A percentile compares a stretch with the other conserved stretches of the same genome.
phyloP scores from a whole-genome alignment of 2,888 invertebrate genomes.

The Sialis lutaria region DNA sequence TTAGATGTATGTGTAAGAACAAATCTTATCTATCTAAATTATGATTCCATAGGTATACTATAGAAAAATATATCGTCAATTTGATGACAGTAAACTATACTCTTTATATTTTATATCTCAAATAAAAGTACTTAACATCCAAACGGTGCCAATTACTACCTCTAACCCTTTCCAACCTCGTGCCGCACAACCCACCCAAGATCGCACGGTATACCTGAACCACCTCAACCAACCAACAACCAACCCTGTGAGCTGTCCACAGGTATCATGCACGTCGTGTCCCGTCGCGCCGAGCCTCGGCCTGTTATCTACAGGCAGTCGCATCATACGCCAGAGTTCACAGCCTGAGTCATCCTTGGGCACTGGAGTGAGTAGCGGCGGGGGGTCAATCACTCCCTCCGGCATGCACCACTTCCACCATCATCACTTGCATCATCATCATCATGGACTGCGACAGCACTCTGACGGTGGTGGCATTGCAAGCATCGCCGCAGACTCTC shows the following conservation, averaged over 20 bases:
- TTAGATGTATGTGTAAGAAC: no score
- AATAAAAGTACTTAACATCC: no score
- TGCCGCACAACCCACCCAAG: no score
- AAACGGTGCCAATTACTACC: no score
- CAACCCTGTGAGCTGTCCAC: conserved; percentile 5
- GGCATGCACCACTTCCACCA: conserved; percentile 35
- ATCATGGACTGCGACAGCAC: conserved; percentile 67
- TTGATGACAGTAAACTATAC: no score
- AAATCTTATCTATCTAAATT: no score
- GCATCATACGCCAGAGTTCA: conserved; percentile 78
- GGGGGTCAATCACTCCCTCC: conserved; percentile 26
- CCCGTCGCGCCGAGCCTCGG: conserved; percentile 51
- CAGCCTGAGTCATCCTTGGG: conserved; percentile 61
- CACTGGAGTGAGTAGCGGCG: conserved; percentile 15
- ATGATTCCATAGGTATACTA: no score
- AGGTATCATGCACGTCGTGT: conserved; percentile 40
- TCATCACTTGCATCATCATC: conserved; percentile 25
- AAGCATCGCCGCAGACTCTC: conserved; percentile 88
- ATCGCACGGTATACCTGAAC: no score
- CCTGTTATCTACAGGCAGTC: conserved; percentile 48
- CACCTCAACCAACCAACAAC: no score
- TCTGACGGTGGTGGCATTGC: conserved; percentile 68
- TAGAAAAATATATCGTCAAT: no score
- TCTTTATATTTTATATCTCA: no score
- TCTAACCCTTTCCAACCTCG: no score